phyloP scores from a whole-genome alignment of 2,113 vertebrate genomes.

The Tragulus kanchil region DNA sequence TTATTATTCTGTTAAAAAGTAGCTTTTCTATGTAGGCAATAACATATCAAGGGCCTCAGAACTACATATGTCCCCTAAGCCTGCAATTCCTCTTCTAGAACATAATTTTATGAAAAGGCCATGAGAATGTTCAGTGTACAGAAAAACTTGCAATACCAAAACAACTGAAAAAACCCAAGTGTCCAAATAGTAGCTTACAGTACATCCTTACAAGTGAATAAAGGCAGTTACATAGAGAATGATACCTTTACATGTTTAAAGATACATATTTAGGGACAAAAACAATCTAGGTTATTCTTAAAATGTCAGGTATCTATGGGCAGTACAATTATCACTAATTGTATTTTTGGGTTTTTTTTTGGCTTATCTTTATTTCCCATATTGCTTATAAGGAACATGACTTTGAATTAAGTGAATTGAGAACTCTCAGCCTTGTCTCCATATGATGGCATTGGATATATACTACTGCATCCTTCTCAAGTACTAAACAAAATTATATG shows the following conservation, averaged over 20 bases:
- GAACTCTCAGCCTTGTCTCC: not conserved
- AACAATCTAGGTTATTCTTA: not conserved
- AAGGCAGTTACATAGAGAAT: not conserved
- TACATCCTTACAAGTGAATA: not conserved
- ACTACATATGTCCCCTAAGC: no score
- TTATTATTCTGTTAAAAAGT: conserved; percentile 40
- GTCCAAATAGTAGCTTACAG: not conserved
- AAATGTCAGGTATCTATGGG: not conserved
- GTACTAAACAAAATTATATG: conserved; percentile 26
- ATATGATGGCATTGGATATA: not conserved
- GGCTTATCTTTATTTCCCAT: conserved; percentile 16
- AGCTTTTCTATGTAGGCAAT: not conserved
- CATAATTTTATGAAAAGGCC: not conserved
- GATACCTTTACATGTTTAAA: not conserved
- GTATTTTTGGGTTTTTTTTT: conserved; percentile 20
- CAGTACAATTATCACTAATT: not conserved
- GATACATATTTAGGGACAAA: not conserved
- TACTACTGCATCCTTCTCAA: not conserved
- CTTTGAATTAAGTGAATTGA: conserved; percentile 32
- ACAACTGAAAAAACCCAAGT: not conserved
- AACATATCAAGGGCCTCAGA: conserved; percentile 16
- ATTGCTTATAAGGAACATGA: conserved; percentile 51
- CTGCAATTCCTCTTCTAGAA: not conserved
- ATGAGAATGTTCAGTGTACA: not conserved
- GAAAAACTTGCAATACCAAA: not conserved